A percentile compares a stretch with the other conserved stretches of the same genome.
phyloP scores from a whole-genome alignment of 30 jellyfish, hydroid and myxozoan genomes.

The Rhopilema esculentum region DNA sequence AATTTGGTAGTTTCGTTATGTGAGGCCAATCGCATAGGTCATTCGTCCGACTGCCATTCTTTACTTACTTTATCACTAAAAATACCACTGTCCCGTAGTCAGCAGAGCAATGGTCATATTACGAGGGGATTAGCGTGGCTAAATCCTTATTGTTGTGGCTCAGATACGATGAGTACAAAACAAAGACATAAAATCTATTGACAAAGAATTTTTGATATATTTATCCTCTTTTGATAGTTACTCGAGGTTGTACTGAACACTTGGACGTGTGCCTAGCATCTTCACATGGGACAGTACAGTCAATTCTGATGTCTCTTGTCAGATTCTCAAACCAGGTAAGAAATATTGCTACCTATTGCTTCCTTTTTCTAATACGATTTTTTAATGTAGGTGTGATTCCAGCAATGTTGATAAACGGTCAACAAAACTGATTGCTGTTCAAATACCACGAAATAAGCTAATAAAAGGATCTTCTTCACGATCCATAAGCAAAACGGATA shows the following conservation, averaged over 20 bases:
- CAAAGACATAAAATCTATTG: neutral
- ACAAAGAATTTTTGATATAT: neutral
- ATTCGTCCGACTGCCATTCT: neutral
- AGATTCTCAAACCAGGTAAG: neutral
- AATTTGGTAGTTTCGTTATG: too few relatives aligned
- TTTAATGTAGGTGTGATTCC: too few relatives aligned
- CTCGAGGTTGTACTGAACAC: too few relatives aligned
- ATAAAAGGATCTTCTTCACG: neutral
- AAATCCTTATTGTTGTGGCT: neutral
- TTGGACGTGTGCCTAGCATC: too few relatives aligned
- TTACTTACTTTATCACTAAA: neutral
- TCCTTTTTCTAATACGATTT: neutral
- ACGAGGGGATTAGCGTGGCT: neutral
- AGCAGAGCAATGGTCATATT: neutral
- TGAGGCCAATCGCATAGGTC: neutral
- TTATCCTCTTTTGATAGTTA: neutral
- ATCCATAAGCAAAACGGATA: too few relatives aligned
- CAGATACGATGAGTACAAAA: neutral
- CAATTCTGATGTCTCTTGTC: neutral
- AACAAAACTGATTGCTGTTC: neutral
- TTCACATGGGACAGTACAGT: neutral
- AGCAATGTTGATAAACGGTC: too few relatives aligned
- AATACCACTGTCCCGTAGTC: neutral
- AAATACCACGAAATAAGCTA: neutral
- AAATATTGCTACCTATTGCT: neutral